These are phyloP conservation scores for Menidia menidia DNA, from an alignment of 2,797 vertebrate genomes.

Conservation along the genomic window DNA sequence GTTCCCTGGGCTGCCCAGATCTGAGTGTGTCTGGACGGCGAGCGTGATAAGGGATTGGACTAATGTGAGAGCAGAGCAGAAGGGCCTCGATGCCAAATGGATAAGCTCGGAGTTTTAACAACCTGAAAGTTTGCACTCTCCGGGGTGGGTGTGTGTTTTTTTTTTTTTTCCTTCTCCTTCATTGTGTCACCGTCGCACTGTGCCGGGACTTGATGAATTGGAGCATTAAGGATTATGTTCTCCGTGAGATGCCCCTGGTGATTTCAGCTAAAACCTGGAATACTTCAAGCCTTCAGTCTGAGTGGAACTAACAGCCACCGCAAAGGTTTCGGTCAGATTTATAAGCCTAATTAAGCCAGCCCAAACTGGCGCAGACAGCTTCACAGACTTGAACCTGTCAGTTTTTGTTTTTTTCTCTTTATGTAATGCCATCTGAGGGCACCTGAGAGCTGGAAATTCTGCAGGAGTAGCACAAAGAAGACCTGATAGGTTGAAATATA, in stretches of 20 bases:
- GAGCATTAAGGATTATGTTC: slow-evolving; percentile 64
- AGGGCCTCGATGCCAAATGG: slow-evolving; percentile 71
- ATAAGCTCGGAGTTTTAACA: slow-evolving; percentile 73
- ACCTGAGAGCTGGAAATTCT: slow-evolving; percentile 33
- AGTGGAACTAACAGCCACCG: slow-evolving; percentile 31
- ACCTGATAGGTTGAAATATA: slow-evolving; percentile 23
- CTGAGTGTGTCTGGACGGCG: slow-evolving; percentile 68
- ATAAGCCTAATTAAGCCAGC: slow-evolving; percentile 55
- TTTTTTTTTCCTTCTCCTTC: slow-evolving; percentile 19
- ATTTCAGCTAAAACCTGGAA: slow-evolving; percentile 55
- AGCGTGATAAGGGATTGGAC: slow-evolving; percentile 72
- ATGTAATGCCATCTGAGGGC: slow-evolving; percentile 30
- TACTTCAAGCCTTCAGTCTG: slow-evolving; percentile 53
- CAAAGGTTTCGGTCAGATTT: slow-evolving; percentile 56
- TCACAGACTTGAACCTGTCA: slow-evolving; percentile 47
- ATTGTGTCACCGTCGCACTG: slow-evolving; percentile 45
- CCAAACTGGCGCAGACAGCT: slow-evolving; percentile 27
- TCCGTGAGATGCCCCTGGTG: slow-evolving; percentile 51
- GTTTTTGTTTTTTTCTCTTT: slow-evolving; percentile 17
- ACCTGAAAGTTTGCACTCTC: slow-evolving; percentile 65
- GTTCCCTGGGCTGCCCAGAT: slow-evolving; percentile 70
- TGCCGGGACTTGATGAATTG: slow-evolving; percentile 52
- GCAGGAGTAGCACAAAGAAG: slow-evolving; percentile 6
- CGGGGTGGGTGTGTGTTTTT: slow-evolving; percentile 33
- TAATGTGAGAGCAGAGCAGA: slow-evolving; percentile 73